Evolutionary conservation across 2,888 invertebrate species (phyloP), one percentile per base, ranked within the genome.

Genomic region (Catonia carolina): DNA sequence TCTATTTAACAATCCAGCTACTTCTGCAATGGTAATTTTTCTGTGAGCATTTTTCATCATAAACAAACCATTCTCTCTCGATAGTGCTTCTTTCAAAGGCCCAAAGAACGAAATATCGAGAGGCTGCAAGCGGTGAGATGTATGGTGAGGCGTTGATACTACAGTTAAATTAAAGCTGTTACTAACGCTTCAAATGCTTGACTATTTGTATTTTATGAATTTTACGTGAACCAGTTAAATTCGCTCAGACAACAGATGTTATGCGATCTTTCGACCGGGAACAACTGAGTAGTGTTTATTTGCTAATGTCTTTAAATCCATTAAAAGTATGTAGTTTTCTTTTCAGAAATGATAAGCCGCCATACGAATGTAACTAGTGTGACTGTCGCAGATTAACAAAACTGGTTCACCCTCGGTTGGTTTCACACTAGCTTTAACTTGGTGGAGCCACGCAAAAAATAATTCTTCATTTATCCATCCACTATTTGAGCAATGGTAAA

Each of bases 371-470:
- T 69, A 70, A 60, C 67, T 65, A 23, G 58, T 48, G 59, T 69
- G 68, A 55, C 67, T 67, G 56, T 69, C 66, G 15, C 67, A 56
- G 14, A 69, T 56, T 57, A 71, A 64, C 27, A 72, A 58, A 15
- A 70, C 64, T 18, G 69, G 71, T 61, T 66, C 61, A 36, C 69
- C 67, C 60, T 63, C 39, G 18, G 67, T 65, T 14, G 70, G 69
- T 41, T 70, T 68, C 22, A 64, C 63, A 56, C 62, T 64, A 54
- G 54, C 58, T 61, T 62, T 63, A 42, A 70, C 70, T 65, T 70
- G 61, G 61, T 65, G 60, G 27, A 50, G 49, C 41, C 55, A 50
- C 8, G 37, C 41, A 18, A 6, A 10, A 57, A 69, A 70, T 18
- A 58, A 22, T 4, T 55, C 58, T 6, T 58, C 54, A 33, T 60